Base-by-base conservation (phyloP, 2,797 vertebrate species). In the Hemitrygon akajei region DNA sequence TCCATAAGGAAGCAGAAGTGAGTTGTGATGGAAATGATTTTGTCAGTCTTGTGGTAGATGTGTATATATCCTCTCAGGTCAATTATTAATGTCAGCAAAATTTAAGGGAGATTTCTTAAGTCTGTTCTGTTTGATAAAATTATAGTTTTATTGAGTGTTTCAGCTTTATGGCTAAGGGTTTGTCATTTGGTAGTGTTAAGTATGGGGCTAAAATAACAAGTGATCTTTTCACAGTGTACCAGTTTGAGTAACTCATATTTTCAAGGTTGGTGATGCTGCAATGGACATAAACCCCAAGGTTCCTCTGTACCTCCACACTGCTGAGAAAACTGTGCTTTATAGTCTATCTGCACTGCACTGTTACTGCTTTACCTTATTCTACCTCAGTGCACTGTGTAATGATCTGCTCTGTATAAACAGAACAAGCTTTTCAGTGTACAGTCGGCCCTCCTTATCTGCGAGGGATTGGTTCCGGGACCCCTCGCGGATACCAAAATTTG, bases 1-100 rank as follows among this genome's bases (percentile, higher is more conserved):
- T 37, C 18, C 37, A 89, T 66, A 89, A 89, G 34, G 66, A 89
- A 66, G 66, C 60, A 89, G 60, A 86, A 86, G n/a, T 69, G 86
- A 89, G 60, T 22, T 89, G 58, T 22, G 63, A 69, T 89, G 18
- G 60, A 89, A 89, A 89, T 60, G 16, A 89, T 18, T 37, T 69
- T 89, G 86, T 69, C 86, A 37, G 11, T 20, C 16, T 37, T 34
- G n/a, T 89, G n/a, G 86, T 34, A 89, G 60, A n/a, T 69, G 60
- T 37, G 10, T n/a, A 89, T 69, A 20, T 37, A 89, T 37, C 20
- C 60, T 69, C 37, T 89, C 27, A 63, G 60, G 1, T 87, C 60
- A 63, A 63, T 89, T 37, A 69, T 66, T 69, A 34, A 89, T 69
- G 86, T 66, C 37, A 37, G 69, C 60, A 87, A 0, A 84, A 84